phyloP scores from a whole-genome alignment of 2,888 invertebrate species.

The Drosophila pegasa region DNA sequence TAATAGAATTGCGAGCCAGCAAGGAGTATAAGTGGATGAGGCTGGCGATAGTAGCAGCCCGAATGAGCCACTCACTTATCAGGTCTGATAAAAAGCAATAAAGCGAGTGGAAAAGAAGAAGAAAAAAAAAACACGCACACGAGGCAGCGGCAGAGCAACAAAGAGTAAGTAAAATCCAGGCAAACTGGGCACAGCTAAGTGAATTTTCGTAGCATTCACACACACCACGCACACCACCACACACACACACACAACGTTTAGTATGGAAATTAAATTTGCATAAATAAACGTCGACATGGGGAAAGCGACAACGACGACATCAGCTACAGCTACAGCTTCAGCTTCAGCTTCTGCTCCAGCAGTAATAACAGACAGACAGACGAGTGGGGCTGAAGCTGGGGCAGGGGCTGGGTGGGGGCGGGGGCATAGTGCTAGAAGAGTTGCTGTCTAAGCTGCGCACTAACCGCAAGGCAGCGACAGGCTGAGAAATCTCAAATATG shows the following conservation, averaged over 20 bases:
- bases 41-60: constrained; percentile 7
- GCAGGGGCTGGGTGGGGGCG: neutral
- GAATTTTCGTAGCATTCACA: constrained; percentile 55
- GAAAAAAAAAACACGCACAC: constrained; percentile 52
- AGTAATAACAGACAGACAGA: constrained; percentile 46
- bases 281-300: constrained; percentile 79
- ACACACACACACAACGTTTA: constrained; percentile 60
- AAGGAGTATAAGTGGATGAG: neutral
- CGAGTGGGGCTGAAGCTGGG: constrained; percentile 7
- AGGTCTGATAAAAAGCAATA: constrained; percentile 78
- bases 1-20: constrained; percentile 65
- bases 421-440: constrained; percentile 51
- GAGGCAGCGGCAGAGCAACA: constrained; percentile 49
- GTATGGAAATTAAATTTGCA: constrained; percentile 81
- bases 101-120: constrained; percentile 55
- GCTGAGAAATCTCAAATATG: constrained; percentile 71
- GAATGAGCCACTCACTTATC: constrained; percentile 60
- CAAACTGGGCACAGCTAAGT: constrained; percentile 71
- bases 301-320: constrained; percentile 56
- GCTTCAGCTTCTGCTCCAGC: constrained; percentile 44
- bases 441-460: constrained; percentile 51
- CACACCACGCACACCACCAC: constrained; percentile 10
- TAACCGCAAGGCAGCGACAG: constrained; percentile 25
- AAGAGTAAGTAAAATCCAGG: constrained; percentile 70
- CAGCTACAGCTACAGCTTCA: constrained; percentile 44